Conservation (phyloP, 2,888 invertebrate genomes). For the Girardia tigrina region DNA sequence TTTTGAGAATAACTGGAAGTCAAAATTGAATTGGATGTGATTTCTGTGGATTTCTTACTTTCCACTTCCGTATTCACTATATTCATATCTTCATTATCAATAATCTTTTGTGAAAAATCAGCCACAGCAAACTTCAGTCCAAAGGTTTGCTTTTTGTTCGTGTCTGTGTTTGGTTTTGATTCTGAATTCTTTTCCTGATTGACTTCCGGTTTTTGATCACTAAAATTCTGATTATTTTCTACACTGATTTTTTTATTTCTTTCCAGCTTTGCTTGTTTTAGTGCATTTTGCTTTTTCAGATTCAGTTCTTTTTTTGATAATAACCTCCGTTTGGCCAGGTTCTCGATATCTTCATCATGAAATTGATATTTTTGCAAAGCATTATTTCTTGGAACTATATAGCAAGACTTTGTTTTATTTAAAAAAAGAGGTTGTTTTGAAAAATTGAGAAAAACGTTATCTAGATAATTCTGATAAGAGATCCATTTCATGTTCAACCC, state of each 20-base stretch:
- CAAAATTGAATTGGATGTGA: not conserved
- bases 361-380: too few relatives aligned
- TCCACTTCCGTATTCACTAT: not conserved
- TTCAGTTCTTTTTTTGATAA: not conserved
- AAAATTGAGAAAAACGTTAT: not conserved
- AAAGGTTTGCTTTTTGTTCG: not conserved
- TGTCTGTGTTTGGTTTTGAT: not conserved
- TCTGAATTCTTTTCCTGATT: not conserved
- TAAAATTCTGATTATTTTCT: not conserved
- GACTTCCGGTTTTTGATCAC: not conserved
- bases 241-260: not conserved
- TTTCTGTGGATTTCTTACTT: not conserved
- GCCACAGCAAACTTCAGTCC: not conserved
- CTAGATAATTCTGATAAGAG: not conserved
- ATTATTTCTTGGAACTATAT: too few relatives aligned
- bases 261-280: not conserved
- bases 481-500: not conserved
- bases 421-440: too few relatives aligned
- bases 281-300: not conserved
- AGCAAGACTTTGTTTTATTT: too few relatives aligned
- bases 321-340: not conserved
- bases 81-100: constrained; percentile 16
- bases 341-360: not conserved
- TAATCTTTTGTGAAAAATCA: not conserved
- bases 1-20: not conserved